Evolutionary conservation across 2,888 invertebrate species (phyloP).

Genomic region (Sinopyrophorus schimmeli): DNA sequence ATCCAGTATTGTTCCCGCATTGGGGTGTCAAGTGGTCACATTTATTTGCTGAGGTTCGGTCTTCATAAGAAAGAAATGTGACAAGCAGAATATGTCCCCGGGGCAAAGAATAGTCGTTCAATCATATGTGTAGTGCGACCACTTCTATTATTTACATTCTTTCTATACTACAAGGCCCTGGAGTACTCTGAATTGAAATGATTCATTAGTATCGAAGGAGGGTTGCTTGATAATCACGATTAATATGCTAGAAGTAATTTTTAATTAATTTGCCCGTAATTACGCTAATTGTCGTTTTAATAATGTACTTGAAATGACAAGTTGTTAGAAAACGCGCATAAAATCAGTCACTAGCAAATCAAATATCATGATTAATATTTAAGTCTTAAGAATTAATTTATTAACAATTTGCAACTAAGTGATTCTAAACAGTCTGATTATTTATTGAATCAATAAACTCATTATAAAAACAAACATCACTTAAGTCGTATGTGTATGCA

Average conservation of each 20-base stretch:
- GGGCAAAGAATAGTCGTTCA: slow-evolving; percentile 49
- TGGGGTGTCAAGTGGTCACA: slow-evolving; percentile 53
- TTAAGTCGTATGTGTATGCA: too few species aligned
- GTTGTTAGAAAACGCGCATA: slow-evolving; percentile 43
- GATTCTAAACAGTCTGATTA: too few species aligned
- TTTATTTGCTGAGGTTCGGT: slow-evolving; percentile 53
- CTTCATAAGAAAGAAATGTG: slow-evolving; percentile 52
- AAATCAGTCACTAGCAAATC: too few species aligned
- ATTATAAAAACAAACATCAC: too few species aligned
- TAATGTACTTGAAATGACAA: slow-evolving; percentile 47
- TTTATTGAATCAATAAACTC: too few species aligned
- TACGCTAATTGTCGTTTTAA: slow-evolving; percentile 45
- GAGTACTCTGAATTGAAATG: slow-evolving; percentile 49
- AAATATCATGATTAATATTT: too few species aligned
- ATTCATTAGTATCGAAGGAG: slow-evolving; percentile 47
- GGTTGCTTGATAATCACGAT: slow-evolving; percentile 45
- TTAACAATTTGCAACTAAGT: too few species aligned
- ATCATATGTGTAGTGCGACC: slow-evolving; percentile 52
- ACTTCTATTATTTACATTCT: slow-evolving; percentile 51
- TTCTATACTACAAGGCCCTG: slow-evolving; percentile 26
- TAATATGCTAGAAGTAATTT: slow-evolving; percentile 45
- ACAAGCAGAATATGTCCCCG: slow-evolving; percentile 53
- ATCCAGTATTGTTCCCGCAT: slow-evolving; percentile 27
- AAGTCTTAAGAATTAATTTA: too few species aligned
- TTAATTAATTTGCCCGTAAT: slow-evolving; percentile 47